Evolutionary conservation across 2,888 invertebrate species (phyloP).

Genomic region (Dromius quadrimaculatus): DNA sequence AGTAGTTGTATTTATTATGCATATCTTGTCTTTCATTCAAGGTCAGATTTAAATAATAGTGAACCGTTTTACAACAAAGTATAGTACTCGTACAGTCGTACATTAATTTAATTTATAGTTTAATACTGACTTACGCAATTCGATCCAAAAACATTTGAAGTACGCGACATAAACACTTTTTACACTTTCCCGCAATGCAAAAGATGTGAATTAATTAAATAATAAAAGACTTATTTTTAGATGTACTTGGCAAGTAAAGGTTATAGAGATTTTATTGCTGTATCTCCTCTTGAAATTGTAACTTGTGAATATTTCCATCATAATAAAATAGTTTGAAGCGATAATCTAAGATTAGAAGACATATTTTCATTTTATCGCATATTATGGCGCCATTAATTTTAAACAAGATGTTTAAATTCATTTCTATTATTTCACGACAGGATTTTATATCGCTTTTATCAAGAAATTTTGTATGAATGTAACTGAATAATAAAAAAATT

Average conservation of each 20-base stretch:
- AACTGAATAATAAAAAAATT: too few relatives aligned
- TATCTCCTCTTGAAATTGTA: constrained; percentile 3
- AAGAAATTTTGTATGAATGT: too few relatives aligned
- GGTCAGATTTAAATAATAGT: constrained; percentile 28
- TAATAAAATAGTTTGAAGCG: constrained; percentile 9
- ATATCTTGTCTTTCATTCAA: too few relatives aligned
- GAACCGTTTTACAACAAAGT: background rate
- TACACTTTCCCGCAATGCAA: constrained; percentile 16
- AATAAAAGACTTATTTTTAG: constrained; percentile 28
- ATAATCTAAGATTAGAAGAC: constrained; percentile 12
- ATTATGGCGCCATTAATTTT: background rate
- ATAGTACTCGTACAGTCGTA: too few relatives aligned
- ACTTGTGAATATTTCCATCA: constrained; percentile 23
- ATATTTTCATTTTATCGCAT: background rate
- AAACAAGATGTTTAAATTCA: background rate
- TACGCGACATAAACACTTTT: constrained; percentile 29
- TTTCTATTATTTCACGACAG: constrained; percentile 19
- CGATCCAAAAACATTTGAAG: constrained; percentile 25
- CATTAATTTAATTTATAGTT: constrained; percentile 35
- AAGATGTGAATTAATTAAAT: constrained; percentile 38
- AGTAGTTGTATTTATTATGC: constrained; percentile 13
- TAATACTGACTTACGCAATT: constrained; percentile 32
- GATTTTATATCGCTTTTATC: too few relatives aligned
- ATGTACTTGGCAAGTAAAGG: constrained; percentile 19
- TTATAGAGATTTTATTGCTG: constrained; percentile 18